Base-by-base conservation (phyloP, 2,888 invertebrate genomes). In the Pollenia labialis region DNA sequence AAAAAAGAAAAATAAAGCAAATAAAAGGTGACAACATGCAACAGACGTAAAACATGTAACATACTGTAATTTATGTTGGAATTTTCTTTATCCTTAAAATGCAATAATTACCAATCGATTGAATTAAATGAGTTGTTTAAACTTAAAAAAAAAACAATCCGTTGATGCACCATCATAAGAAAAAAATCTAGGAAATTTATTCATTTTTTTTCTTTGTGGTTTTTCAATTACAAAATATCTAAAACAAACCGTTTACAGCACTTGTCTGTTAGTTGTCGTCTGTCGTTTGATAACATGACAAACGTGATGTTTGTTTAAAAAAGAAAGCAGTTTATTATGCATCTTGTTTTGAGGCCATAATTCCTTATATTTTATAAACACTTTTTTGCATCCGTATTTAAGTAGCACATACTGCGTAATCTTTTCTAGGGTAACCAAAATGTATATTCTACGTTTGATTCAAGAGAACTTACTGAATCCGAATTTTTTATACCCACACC, bases 261-360 rank as follows among this genome's bases (percentile, higher is more conserved):
- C 42, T 69, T 79, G 66, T 79, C 50, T 72, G 72, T 52, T n/a
- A 80, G 52, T 62, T 54, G 75, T 54, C 75, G 75, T 54, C 75
- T 76, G 64, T 80, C 86, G 75, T 56, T 75, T 71, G 52, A 56
- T 75, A 86, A 83, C 79, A 58, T 64, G 79, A 80, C 71, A 64
- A 75, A 86, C 83, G 69, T 80, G 80, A 80, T 79, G 50, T 48
- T 50, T 75, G 2, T 74, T 69, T 64, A 32, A 76, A 32, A 86
- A 86, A 52, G 83, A 86, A 86, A 86, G 82, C 83, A 80, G 83
- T 76, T 86, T 79, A 74, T 72, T 76, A 76, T 82, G 62, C 69
- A 76, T 82, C 76, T 68, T 48, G 82, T 76, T 82, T 82, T 82
- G 76, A 76, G 76, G 44, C 77, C 58, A 48, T 68, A 66, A 77